Conservation (phyloP, 2,113 vertebrate genomes). For the Carollia perspicillata region DNA sequence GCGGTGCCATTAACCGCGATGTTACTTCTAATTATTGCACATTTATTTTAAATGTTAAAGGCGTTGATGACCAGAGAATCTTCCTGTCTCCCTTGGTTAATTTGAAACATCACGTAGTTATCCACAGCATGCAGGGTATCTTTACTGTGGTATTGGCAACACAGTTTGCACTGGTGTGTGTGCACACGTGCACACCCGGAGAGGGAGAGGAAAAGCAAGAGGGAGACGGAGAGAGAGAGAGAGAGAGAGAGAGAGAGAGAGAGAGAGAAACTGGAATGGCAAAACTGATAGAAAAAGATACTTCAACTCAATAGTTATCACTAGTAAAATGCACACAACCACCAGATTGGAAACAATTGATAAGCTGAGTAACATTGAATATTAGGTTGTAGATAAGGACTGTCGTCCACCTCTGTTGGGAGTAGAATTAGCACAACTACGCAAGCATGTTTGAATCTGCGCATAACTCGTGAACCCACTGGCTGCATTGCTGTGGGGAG, state of each 20-base stretch:
- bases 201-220: too few species aligned
- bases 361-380: neutral
- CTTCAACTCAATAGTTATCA: neutral
- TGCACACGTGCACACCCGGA: neutral
- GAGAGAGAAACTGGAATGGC: neutral
- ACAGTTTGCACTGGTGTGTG: neutral
- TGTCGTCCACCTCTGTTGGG: neutral
- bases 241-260: neutral
- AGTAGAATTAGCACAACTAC: neutral
- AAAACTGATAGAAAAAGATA: neutral
- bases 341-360: neutral
- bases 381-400: neutral
- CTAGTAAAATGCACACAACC: neutral
- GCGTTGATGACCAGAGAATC: neutral
- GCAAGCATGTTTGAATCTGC: neutral
- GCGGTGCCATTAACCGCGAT: neutral
- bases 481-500: neutral
- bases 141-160: neutral
- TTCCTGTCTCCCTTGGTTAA: neutral
- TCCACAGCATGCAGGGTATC: neutral
- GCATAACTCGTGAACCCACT: neutral
- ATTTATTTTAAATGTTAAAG: neutral
- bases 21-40: neutral
- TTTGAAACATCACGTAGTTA: neutral
- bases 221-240: neutral